Conservation (phyloP, 2,113 vertebrate species). For the Butorides virescens region DNA sequence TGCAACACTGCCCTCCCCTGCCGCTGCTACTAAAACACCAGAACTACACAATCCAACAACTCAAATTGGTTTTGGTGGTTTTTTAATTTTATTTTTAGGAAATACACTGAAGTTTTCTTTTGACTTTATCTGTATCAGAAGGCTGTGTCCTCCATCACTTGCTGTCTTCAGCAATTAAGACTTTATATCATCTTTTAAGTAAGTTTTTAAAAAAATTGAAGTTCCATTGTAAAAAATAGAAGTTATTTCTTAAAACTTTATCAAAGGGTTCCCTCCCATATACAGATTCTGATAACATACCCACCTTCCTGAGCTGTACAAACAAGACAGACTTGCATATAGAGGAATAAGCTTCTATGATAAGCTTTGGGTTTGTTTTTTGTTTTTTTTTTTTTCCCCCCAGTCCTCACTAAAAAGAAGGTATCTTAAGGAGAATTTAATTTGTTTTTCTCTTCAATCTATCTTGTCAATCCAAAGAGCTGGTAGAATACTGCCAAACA, state of each 20-base stretch:
- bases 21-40: not conserved
- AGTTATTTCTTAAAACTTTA: not conserved
- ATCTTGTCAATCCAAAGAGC: not conserved
- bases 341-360: not conserved
- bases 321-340: not conserved
- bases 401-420: not conserved
- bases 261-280: not conserved
- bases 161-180: not conserved
- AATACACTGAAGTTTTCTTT: not conserved
- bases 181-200: not conserved
- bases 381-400: not conserved
- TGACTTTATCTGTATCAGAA: not conserved
- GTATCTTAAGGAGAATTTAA: not conserved
- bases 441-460: not conserved
- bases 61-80: not conserved
- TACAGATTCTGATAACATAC: not conserved
- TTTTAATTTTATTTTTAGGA: not conserved
- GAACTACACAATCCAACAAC: not conserved
- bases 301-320: not conserved
- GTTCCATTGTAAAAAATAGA: not conserved
- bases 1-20: constrained; percentile 53
- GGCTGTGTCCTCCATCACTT: not conserved
- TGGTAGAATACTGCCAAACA: not conserved
- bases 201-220: not conserved
- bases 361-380: too few species aligned